These are phyloP conservation scores for Caenorhabditis latens DNA, from an alignment of 1,140 invertebrate species.

Conservation along the genomic window DNA sequence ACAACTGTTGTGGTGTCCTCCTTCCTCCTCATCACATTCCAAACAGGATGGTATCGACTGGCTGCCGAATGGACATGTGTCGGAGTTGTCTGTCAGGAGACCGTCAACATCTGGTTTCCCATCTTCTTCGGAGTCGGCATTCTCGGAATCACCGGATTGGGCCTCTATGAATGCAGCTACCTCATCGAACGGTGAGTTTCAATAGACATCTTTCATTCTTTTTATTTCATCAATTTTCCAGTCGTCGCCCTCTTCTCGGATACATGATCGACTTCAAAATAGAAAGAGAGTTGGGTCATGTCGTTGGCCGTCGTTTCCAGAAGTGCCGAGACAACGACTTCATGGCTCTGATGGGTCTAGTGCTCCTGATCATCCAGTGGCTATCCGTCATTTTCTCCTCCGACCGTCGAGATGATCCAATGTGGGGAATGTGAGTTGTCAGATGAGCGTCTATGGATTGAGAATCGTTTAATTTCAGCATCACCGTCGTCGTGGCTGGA, in stretches of 20 bases:
- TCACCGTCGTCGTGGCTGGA: neutral
- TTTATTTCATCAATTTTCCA: neutral
- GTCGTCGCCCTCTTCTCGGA: conserved; percentile 3
- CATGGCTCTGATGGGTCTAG: neutral
- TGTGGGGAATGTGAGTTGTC: conserved; percentile 19
- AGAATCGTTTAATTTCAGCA: neutral
- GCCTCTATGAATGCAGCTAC: neutral
- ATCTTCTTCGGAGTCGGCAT: conserved; percentile 1
- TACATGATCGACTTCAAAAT: neutral
- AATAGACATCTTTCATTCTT: neutral
- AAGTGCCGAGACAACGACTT: neutral
- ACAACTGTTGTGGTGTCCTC: neutral
- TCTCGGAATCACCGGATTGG: neutral
- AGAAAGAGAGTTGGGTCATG: neutral
- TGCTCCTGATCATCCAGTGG: neutral
- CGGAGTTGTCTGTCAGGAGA: conserved; percentile 29
- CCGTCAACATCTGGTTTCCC: neutral
- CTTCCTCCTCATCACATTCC: neutral
- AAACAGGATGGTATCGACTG: neutral
- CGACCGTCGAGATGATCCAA: neutral
- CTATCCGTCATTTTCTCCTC: neutral
- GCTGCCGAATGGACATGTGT: conserved; percentile 24
- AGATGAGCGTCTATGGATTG: neutral
- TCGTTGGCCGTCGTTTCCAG: neutral
- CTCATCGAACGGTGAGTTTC: neutral